Base-by-base conservation (phyloP, 2,797 vertebrate genomes). In the Nannoperca obscura region DNA sequence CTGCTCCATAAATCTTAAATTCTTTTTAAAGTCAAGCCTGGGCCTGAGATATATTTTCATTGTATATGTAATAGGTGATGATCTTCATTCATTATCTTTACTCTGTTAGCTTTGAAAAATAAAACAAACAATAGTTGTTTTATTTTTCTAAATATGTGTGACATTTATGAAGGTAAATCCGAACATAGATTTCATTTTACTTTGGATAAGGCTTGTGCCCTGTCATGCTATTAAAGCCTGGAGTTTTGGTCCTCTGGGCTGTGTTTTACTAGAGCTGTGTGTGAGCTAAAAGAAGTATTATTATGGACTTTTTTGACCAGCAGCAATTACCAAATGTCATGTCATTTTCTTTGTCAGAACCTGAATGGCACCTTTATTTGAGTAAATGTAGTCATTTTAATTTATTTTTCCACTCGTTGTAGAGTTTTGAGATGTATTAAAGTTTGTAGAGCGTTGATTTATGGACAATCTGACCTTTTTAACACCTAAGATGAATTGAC, bases 401-500 rank as follows among this genome's bases (percentile, higher is more conserved):
- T 74, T 72, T 78, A 3, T 70, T 85, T 90, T 86, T 85, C 74
- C 77, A 81, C 62, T 32, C 49, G 61, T 80, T 82, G 54, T 44
- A 73, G 64, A 78, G 78, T 47, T 79, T 47, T 69, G 50, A 67
- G 77, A 77, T 76, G 60, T 63, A 27, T 86, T 88, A 64, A 86
- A 82, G 74, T 86, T 73, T 78, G 71, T 72, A 65, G 42, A 67
- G 19, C 79, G 83, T 81, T 89, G 88, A 92, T 91, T 93, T 90
- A 92, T 84, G 75, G 59, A 42, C 73, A 85, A 85, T 87, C 71
- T 84, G 81, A 76, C 82, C 50, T 80, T 85, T 89, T 90, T 89
- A 86, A 85, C 86, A 86, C 79, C 62, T 84, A 70, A 82, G 58
- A 75, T 92, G 90, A 92, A 92, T 84, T 86, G 82, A 89, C 85